Evolutionary conservation across 2,113 vertebrate species (phyloP).

Genomic region (Platysteira castanea): DNA sequence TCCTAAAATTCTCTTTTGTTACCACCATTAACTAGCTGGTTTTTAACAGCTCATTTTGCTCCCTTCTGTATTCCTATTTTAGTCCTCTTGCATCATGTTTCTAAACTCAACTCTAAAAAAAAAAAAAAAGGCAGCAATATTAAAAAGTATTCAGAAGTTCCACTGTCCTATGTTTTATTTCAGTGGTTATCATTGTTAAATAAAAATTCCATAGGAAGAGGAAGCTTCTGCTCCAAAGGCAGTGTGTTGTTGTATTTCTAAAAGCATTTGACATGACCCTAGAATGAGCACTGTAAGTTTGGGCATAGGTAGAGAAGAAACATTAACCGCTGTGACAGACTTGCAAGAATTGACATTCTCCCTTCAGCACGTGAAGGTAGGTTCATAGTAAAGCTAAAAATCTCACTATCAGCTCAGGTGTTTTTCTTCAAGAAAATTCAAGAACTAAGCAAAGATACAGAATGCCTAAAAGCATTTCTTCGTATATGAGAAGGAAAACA

Average conservation of each 20-base stretch:
- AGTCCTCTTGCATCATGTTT: neutral
- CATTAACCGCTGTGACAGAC: neutral
- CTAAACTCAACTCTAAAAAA: neutral
- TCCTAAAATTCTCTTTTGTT: neutral
- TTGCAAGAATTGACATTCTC: neutral
- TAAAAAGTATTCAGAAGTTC: neutral
- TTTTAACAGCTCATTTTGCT: neutral
- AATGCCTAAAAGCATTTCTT: neutral
- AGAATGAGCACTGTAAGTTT: neutral
- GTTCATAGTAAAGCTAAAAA: neutral
- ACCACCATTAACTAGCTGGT: neutral
- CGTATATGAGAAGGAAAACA: neutral
- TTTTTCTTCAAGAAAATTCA: neutral
- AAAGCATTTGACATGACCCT: neutral
- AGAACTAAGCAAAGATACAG: neutral
- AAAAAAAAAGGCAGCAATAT: neutral
- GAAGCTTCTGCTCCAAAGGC: neutral
- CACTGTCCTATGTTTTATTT: neutral
- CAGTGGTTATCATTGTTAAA: neutral
- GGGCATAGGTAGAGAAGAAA: neutral
- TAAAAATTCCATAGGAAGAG: neutral
- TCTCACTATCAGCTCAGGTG: neutral
- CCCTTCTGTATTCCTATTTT: neutral
- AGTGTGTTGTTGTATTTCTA: neutral
- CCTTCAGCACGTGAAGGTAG: neutral